phyloP scores from a whole-genome alignment of 2,888 invertebrate genomes.

The Nasonovia ribisnigri region DNA sequence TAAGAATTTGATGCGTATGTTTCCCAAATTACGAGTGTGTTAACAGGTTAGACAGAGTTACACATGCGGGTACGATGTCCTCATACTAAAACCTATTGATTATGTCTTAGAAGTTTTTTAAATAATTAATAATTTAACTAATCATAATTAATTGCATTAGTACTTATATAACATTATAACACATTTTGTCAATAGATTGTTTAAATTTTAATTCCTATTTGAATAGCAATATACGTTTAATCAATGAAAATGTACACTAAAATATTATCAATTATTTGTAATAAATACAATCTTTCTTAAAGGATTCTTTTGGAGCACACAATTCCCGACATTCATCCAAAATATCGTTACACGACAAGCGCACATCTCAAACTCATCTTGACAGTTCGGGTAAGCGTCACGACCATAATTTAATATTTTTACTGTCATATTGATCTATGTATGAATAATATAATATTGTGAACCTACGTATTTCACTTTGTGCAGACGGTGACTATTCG shows the following conservation, averaged over 20 bases:
- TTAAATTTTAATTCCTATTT: neutral
- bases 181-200: neutral
- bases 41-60: neutral
- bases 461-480: neutral
- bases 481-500: slow-evolving; percentile 70
- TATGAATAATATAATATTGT: neutral
- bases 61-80: neutral
- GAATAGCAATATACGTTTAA: neutral
- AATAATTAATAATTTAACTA: no score
- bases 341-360: slow-evolving; percentile 71
- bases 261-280: neutral
- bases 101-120: neutral
- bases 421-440: neutral
- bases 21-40: neutral
- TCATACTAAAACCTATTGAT: neutral
- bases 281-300: neutral
- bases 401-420: neutral
- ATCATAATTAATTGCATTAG: no score
- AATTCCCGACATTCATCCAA: slow-evolving; percentile 71
- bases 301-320: slow-evolving; percentile 71
- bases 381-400: slow-evolving; percentile 57
- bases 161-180: neutral
- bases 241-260: neutral
- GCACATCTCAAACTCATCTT: slow-evolving; percentile 67
- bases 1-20: neutral